Evolutionary conservation across 2,113 vertebrate genomes (phyloP).

Genomic region (Brienomyrus longianalis): DNA sequence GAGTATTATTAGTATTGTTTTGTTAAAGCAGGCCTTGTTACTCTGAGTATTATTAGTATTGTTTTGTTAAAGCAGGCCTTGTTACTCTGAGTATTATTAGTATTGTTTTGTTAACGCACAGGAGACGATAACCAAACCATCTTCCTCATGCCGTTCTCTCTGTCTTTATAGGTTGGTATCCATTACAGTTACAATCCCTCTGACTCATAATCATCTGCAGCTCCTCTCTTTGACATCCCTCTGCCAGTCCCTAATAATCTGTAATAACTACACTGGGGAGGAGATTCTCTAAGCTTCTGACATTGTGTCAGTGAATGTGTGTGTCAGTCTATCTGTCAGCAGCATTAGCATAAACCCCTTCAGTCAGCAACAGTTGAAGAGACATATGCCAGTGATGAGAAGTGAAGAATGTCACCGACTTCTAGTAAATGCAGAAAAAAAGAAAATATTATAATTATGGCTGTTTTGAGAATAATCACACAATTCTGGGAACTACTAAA

Average conservation of each 20-base stretch:
- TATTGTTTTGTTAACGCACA: background rate
- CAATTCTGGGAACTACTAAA: background rate
- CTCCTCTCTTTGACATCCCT: background rate
- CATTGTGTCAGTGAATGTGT: background rate
- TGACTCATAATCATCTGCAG: background rate
- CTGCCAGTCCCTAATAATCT: background rate
- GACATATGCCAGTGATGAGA: background rate
- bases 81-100: background rate
- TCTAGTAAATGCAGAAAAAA: background rate
- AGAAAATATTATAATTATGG: background rate
- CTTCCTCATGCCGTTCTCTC: background rate
- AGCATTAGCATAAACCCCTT: slow-evolving; percentile 31
- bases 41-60: background rate
- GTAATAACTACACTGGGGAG: background rate
- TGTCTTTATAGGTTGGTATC: background rate
- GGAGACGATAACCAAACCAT: background rate
- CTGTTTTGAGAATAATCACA: background rate
- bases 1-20: background rate
- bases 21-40: background rate
- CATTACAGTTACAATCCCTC: background rate
- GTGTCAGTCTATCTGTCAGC: slow-evolving; percentile 28
- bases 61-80: background rate
- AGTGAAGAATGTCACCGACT: slow-evolving; percentile 23
- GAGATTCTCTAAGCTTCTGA: background rate
- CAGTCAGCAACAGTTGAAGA: slow-evolving; percentile 18